Base-by-base conservation (phyloP, 2,888 invertebrate species). In the Parapristionchus giblindavisi region DNA sequence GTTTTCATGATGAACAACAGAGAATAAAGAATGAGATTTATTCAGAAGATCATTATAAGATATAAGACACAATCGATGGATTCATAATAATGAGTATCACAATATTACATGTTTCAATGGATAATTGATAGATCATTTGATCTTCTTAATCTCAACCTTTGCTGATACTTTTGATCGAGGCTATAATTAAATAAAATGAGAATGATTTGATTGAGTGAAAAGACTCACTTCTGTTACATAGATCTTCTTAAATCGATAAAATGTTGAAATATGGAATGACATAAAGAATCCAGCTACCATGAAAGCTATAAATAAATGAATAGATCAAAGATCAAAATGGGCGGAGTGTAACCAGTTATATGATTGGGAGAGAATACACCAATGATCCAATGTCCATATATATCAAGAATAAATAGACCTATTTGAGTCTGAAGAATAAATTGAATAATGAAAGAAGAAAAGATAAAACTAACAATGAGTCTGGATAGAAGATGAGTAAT, bases 211-310 rank as follows among this genome's bases (percentile, higher is more conserved):
- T 54, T 54, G 14, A 38, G 36, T 3, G 24, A 38, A 38, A 34
- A 2, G 34, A 11, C 63, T 17, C 4, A 65, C 65, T 36, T 68
- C 68, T 11, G 51, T 21, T 0, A 36, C 68, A 36, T 52, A 68
- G 1, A 4, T 34, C 27, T 79, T 80, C 71, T 81, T 78, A 40
- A 77, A 77, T 6, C 82, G 74, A 66, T 79, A 81, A 73, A 77
- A 84, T 5, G 77, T 77, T 2, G 83, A 83, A 75, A 86, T 81
- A 27, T 86, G 78, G 79, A 85, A 84, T 27, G 86, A 83, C 75
- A 85, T 80, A 81, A 84, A 86, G 78, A 87, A 85, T 40, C 85
- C 83, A 34, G 83, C 79, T 77, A 87, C 78, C 81, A 87, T 84
- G 81, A 87, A 86, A 11, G 84, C 85, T 71, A 40, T 3, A 63